A percentile compares a stretch with the other conserved stretches of the same genome.
Conservation (phyloP, 2,113 vertebrate genomes). For the Isichthys henryi region DNA sequence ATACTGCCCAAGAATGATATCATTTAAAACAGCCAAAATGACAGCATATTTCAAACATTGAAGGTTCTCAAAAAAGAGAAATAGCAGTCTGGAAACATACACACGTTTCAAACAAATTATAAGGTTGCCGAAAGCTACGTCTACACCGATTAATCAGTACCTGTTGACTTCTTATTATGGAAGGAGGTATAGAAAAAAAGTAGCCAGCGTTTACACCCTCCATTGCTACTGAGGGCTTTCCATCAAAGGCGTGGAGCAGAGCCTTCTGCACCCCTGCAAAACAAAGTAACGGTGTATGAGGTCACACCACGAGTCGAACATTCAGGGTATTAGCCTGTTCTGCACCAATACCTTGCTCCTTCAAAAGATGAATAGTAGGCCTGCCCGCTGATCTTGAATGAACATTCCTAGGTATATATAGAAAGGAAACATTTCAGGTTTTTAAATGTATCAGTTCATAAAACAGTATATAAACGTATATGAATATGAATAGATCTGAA, state of each 20-base stretch:
- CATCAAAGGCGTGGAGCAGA: slow-evolving; percentile 92
- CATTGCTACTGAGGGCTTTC: slow-evolving; percentile 85
- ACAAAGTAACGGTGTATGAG: neutral
- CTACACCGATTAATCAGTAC: slow-evolving; percentile 48
- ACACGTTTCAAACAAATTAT: neutral
- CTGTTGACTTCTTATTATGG: slow-evolving; percentile 86
- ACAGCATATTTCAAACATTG: neutral
- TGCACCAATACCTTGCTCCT: slow-evolving; percentile 72
- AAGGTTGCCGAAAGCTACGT: neutral
- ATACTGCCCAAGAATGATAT: neutral
- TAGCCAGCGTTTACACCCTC: slow-evolving; percentile 88
- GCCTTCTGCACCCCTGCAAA: slow-evolving; percentile 73
- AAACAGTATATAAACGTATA: neutral
- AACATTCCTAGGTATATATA: slow-evolving; percentile 71
- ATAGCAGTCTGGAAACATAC: neutral
- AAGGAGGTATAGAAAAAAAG: slow-evolving; percentile 91
- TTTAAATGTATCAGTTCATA: neutral
- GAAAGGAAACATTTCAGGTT: neutral
- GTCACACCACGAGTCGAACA: neutral
- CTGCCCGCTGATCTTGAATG: slow-evolving; percentile 94
- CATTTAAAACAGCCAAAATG: neutral
- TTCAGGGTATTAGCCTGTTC: neutral
- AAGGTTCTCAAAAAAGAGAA: neutral
- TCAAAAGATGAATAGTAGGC: slow-evolving; percentile 85
- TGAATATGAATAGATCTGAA: neutral